Percentiles rank a stretch among this genome's conserved stretches.
Conservation (phyloP, 2,888 invertebrate species). For the Pristionchus mayeri region DNA sequence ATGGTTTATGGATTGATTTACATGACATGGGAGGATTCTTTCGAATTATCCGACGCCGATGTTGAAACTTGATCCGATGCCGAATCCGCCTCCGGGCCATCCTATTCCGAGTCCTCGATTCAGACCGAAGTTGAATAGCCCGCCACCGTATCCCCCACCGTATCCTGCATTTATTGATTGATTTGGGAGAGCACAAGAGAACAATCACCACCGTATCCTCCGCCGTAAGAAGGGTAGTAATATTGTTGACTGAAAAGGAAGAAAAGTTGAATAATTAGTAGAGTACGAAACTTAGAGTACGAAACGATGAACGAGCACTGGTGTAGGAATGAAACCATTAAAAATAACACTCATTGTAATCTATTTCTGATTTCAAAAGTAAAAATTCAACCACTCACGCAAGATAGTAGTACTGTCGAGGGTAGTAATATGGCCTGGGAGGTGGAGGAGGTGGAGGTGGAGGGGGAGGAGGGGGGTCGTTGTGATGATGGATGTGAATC, state of each 20-base stretch:
- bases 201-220: conserved; percentile 1
- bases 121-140: conserved; percentile 27
- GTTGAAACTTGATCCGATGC: not conserved
- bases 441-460: conserved; percentile 6
- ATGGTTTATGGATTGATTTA: conserved; percentile 15
- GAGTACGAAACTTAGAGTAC: too few relatives aligned
- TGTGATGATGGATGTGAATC: conserved; percentile 27
- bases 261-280: too few relatives aligned
- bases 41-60: conserved; percentile 29
- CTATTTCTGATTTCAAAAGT: too few relatives aligned
- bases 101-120: conserved; percentile 28
- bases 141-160: not conserved
- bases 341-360: too few relatives aligned
- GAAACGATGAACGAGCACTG: too few relatives aligned
- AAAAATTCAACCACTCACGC: too few relatives aligned
- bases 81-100: conserved; percentile 24
- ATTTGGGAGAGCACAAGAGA: not conserved
- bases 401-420: conserved; percentile 18
- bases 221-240: conserved; percentile 32
- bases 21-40: not conserved
- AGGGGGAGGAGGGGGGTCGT: not conserved
- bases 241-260: conserved; percentile 1
- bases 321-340: too few relatives aligned
- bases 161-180: not conserved
- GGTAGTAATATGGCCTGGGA: not conserved